A percentile compares a stretch with the other conserved stretches of the same genome.
Evolutionary conservation across 2,113 vertebrate genomes (phyloP).

Genomic region (Accipiter virgatus): DNA sequence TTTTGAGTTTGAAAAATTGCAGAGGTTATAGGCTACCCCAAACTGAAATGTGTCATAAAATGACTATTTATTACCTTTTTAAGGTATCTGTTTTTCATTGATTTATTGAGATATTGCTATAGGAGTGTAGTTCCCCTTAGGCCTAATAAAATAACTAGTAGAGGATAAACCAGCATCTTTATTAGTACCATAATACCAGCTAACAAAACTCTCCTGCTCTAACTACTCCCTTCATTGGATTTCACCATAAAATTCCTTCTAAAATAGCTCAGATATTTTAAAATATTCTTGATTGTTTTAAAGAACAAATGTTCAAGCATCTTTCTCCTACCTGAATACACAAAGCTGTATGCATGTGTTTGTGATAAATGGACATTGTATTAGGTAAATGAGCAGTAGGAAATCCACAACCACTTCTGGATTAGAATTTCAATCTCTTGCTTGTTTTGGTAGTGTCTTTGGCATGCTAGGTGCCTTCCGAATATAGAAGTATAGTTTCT

Average conservation of each 20-base stretch:
- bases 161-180: background rate
- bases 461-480: constrained; percentile 35
- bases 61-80: background rate
- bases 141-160: background rate
- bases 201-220: background rate
- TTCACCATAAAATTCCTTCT: background rate
- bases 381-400: constrained; percentile 12
- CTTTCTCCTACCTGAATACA: background rate
- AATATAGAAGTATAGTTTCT: constrained; percentile 38
- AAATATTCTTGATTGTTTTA: background rate
- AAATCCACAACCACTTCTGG: constrained; percentile 37
- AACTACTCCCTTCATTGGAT: background rate
- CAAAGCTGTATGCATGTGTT: background rate
- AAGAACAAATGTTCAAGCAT: background rate
- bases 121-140: background rate
- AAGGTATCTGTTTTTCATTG: background rate
- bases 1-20: background rate
- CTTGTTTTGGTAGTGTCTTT: constrained; percentile 37
- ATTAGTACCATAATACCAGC: background rate
- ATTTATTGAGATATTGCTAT: background rate
- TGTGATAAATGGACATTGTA: background rate
- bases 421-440: background rate
- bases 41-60: constrained; percentile 16
- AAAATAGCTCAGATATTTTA: background rate
- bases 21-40: background rate